Percentiles rank a stretch among this genome's conserved stretches.
Conservation (phyloP, 2,113 vertebrate species). For the Alosa alosa region DNA sequence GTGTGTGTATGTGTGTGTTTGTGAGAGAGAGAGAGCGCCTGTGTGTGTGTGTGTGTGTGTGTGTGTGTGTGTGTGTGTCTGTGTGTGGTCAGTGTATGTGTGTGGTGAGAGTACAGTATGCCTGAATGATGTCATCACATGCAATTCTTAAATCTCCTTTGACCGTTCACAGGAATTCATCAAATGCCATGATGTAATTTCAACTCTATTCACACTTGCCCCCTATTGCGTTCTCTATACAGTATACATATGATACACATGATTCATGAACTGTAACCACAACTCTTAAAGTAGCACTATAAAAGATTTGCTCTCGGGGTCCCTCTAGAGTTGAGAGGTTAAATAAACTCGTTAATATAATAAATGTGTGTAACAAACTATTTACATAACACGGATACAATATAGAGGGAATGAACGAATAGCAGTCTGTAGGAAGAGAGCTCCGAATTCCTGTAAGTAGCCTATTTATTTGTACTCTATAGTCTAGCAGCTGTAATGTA, state of each 20-base stretch:
- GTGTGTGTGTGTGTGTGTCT: background rate
- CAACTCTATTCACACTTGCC: background rate
- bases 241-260: background rate
- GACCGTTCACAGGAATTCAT: background rate
- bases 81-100: background rate
- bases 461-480: no score
- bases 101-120: background rate
- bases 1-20: slow-evolving; percentile 1
- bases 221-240: background rate
- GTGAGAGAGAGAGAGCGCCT: no score
- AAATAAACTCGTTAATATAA: no score
- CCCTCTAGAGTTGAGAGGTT: no score
- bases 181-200: background rate
- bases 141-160: background rate
- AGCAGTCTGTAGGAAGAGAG: no score
- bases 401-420: no score
- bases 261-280: background rate
- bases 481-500: no score
- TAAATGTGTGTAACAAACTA: no score
- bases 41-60: background rate
- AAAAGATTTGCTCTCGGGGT: no score
- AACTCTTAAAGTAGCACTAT: background rate
- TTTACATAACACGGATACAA: no score
- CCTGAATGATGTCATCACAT: background rate
- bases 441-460: no score